Evolutionary conservation across 2,888 invertebrate genomes (phyloP), one percentile per base, ranked within the genome.

Genomic region (Aphodius granarius): DNA sequence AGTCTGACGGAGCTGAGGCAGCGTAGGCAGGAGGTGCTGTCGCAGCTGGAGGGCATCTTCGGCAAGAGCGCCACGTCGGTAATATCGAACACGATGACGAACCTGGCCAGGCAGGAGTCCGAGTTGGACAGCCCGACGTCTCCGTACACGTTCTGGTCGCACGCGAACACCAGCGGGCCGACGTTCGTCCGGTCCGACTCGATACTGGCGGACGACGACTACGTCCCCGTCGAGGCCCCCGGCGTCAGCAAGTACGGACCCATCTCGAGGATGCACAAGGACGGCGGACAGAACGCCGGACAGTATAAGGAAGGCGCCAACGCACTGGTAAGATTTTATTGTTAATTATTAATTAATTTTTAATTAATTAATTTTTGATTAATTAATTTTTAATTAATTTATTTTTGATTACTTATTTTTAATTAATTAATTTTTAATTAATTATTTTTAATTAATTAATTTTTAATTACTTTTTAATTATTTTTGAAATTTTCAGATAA

Each of bases 191-290:
- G 90, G 73, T 88, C 90, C 18, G 90, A 91, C 82, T 88, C 90
- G 0, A 88, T 90, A 78, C 83, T 91, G 71, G 89, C 90, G 63
- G 91, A 92, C 78, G 92, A 92, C 81, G 91, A 91, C 81, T 91
- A 92, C 82, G 91, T 92, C 74, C 92, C 92, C 5, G 92, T 92
- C 84, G 92, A 92, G 82, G 88, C 90, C 43, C 91, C 92, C 0
- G 88, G 91, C 20, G 90, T 91, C 17, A 92, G 91, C 79, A 92
- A 92, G 85, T 93, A 90, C 83, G 93, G 93, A 2, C 93, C 93
- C 0, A 93, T 93, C 79, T 92, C 92, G 0, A 87, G 91, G 64
- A 87, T 87, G 87, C 81, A 80, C 22, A 83, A 84, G 78, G 83
- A 83, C 17, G 81, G 78, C 20, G 74, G 80, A 15, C 81, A 80